Base-by-base conservation (phyloP, 1,140 invertebrate genomes). In the Saccostrea cuccullata region DNA sequence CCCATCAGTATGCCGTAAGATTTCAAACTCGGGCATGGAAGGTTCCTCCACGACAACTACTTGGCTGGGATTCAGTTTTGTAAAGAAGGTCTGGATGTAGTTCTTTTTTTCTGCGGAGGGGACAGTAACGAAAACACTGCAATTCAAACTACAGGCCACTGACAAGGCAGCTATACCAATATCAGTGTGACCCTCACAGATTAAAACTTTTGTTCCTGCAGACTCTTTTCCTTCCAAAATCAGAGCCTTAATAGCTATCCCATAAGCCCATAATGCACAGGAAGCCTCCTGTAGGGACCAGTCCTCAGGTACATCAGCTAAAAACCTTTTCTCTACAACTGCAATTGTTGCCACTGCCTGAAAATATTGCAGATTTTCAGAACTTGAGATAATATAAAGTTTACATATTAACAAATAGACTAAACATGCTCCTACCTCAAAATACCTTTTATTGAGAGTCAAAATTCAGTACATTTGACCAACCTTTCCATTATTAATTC, bases 161-260 rank as follows among this genome's bases (percentile, higher is more conserved):
- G 97, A 96, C 91, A 99, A 98, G 88, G 98, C 98, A 8, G 98
- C 98, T 95, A 98, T 98, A 9, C 98, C 98, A 40, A 99, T 98
- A 92, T 98, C 98, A 90, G 98, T 98, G 89, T 97, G 97, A 90
- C 98, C 98, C 88, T 98, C 98, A 94, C 99, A 98, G 90, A 99
- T 97, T 0, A 99, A 96, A 55, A 99, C 92, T 40, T 88, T 96
- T 92, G 99, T 98, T 3, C 98, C 98, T 87, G 96, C 96, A 92
- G 96, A 96, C 95, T 99, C 96, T 88, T 96, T 95, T 70, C 98
- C 98, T 91, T 98, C 96, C n/a, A 98, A 96, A 47, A 97, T 94
- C 15, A 99, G 95, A 11, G 98, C 97, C 94, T 99, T 99, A 94
- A 98, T 99, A 73, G 97, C 97, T 92, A 98, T 99, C 26, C 97